Evolutionary conservation across 2,888 invertebrate genomes (phyloP).

Genomic region (Acanthoscelides obtectus): DNA sequence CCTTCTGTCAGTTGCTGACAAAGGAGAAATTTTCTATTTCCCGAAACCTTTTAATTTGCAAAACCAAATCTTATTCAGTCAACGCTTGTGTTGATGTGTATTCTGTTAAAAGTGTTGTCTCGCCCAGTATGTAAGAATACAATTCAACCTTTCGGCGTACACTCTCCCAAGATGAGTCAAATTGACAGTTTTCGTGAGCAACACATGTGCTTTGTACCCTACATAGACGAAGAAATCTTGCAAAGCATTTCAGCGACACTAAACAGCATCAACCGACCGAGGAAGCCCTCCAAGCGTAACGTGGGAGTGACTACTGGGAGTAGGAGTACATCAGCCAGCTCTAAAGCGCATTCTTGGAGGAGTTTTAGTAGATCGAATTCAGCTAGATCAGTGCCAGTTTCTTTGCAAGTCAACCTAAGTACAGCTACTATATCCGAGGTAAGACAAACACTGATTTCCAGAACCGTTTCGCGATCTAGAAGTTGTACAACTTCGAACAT

Average conservation of each 20-base stretch:
- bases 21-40: too few relatives aligned
- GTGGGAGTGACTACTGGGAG: not conserved
- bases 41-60: too few relatives aligned
- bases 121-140: not conserved
- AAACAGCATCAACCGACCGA: not conserved
- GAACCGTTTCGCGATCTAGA: too few relatives aligned
- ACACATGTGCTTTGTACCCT: not conserved
- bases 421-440: not conserved
- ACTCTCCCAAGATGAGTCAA: not conserved
- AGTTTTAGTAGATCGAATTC: not conserved
- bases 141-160: not conserved
- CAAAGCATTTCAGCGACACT: not conserved
- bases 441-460: too few relatives aligned
- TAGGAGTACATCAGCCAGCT: not conserved
- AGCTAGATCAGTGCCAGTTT: conserved; percentile 3
- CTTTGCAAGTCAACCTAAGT: conserved; percentile 14
- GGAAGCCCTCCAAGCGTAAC: not conserved
- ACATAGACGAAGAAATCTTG: not conserved
- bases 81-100: too few relatives aligned
- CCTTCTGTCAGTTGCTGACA: too few relatives aligned
- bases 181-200: not conserved
- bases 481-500: too few relatives aligned
- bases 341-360: not conserved
- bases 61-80: too few relatives aligned
- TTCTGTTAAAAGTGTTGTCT: not conserved